These are phyloP conservation scores for Bombus fervidus DNA, from an alignment of 1,140 invertebrate genomes.

Conservation along the genomic window DNA sequence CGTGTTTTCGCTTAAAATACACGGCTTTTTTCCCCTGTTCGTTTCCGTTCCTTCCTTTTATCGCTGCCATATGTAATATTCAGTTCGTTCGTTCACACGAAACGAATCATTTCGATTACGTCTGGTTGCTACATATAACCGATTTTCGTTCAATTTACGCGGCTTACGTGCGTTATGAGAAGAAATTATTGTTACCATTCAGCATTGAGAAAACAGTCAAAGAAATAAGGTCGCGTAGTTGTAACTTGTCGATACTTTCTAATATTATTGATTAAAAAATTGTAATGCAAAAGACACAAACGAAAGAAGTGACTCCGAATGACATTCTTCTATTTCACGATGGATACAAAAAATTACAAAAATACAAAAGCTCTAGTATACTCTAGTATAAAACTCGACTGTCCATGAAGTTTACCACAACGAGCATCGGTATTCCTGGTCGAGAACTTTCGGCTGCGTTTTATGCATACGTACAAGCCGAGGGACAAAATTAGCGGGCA, in stretches of 20 bases:
- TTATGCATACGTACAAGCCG: constrained; percentile 31
- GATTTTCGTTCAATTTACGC: not conserved
- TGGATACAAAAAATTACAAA: not conserved
- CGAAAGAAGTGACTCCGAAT: not conserved
- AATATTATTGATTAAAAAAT: not conserved
- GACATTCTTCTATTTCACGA: not conserved
- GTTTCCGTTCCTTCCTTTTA: too few relatives aligned
- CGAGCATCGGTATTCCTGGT: not conserved
- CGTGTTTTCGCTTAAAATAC: constrained; percentile 27
- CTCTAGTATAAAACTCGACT: not conserved
- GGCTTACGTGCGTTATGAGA: not conserved
- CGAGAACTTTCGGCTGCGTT: constrained; percentile 13
- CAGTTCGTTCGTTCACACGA: constrained; percentile 6
- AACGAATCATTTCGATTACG: not conserved
- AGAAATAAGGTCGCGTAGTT: not conserved
- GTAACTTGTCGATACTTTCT: not conserved
- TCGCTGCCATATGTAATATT: not conserved
- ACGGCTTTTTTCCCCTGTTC: too few relatives aligned
- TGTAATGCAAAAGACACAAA: not conserved
- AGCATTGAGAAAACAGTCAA: not conserved
- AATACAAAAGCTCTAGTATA: too few relatives aligned
- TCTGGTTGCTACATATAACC: not conserved
- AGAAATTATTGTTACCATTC: not conserved
- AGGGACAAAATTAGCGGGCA: constrained; percentile 40
- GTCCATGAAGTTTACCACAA: constrained; percentile 18